Evolutionary conservation across 1,140 invertebrate genomes (phyloP).

Genomic region (Zeugodacus cucurbitae): DNA sequence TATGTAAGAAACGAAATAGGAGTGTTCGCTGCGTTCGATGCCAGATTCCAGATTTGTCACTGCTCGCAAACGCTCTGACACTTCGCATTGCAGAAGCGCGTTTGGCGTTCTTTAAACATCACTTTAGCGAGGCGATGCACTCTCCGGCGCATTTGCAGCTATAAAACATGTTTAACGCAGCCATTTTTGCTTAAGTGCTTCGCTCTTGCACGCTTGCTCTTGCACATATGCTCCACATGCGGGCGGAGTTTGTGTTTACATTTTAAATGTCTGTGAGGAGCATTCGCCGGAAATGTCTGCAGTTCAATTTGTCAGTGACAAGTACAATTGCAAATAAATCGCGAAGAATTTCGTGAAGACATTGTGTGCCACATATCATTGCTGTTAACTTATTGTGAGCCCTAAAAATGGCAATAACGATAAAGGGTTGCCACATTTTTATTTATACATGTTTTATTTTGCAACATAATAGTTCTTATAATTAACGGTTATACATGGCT

Average conservation of each 20-base stretch:
- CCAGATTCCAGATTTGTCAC: background rate
- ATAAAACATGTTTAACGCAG: no score
- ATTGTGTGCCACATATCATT: background rate
- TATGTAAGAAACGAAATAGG: background rate
- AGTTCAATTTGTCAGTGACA: constrained; percentile 28
- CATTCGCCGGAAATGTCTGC: background rate
- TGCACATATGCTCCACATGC: no score
- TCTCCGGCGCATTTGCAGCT: background rate
- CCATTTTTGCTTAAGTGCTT: no score
- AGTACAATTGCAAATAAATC: background rate
- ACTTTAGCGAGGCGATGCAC: background rate
- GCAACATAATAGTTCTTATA: no score
- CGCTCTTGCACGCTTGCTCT: no score
- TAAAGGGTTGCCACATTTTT: no score
- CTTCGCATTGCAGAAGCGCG: background rate
- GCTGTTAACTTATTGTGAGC: no score
- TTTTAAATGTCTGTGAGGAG: background rate
- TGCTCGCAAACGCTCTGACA: background rate
- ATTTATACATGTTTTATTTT: no score
- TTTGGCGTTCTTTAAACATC: background rate
- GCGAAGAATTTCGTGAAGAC: background rate
- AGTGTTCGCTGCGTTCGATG: background rate
- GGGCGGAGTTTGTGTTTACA: background rate
- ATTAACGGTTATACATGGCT: no score
- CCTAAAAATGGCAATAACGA: no score